Evolutionary conservation across 2,113 vertebrate species (phyloP).

Genomic region (Abramis brama): DNA sequence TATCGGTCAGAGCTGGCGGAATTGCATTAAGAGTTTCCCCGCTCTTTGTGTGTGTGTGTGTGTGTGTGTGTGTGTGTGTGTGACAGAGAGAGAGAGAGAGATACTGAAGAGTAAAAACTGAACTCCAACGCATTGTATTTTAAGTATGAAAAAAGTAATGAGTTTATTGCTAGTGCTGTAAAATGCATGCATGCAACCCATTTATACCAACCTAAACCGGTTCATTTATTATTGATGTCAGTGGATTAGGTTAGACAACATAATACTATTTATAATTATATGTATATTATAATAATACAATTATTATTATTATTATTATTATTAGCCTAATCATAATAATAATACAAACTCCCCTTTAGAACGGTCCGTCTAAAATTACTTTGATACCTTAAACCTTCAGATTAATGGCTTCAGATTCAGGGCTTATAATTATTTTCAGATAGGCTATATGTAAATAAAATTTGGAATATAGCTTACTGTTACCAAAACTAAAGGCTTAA

Average conservation of each 20-base stretch:
- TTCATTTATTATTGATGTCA: background rate
- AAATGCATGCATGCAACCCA: background rate
- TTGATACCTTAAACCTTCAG: background rate
- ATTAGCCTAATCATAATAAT: background rate
- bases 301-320: background rate
- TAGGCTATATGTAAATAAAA: too few species aligned
- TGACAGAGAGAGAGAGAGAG: background rate
- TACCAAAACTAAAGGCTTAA: background rate
- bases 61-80: background rate
- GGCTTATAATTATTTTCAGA: too few species aligned
- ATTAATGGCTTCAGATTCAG: too few species aligned
- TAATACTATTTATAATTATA: background rate
- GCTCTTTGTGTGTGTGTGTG: conserved; percentile 43
- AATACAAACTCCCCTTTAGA: background rate
- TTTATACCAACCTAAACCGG: background rate
- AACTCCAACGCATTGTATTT: background rate
- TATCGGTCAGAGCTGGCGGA: conserved; percentile 66
- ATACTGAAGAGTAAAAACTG: background rate
- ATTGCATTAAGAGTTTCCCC: conserved; percentile 56
- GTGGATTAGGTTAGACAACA: background rate
- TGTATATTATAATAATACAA: background rate
- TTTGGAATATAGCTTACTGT: too few species aligned
- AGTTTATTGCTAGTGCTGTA: background rate
- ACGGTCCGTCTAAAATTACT: background rate
- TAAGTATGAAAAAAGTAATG: background rate